Evolutionary conservation across 2,113 vertebrate genomes (phyloP).

Genomic region (Takifugu bimaculatus): DNA sequence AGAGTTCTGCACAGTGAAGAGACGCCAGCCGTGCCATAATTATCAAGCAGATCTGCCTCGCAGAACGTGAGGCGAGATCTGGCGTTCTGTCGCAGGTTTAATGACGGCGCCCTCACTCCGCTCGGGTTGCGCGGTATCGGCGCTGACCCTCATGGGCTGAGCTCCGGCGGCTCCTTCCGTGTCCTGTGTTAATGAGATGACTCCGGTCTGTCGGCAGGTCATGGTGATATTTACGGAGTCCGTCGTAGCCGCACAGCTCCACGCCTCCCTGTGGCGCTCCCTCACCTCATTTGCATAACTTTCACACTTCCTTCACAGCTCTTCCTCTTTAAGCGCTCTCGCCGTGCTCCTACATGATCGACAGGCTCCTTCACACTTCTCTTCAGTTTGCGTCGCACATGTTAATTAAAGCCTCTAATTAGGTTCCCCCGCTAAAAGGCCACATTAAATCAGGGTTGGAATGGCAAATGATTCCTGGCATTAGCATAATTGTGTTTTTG

Average conservation of each 20-base stretch:
- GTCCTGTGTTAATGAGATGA: slow-evolving; percentile 71
- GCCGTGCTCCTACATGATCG: slow-evolving; percentile 56
- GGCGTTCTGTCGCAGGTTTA: slow-evolving; percentile 51
- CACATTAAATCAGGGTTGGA: slow-evolving; percentile 74
- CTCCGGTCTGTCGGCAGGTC: slow-evolving; percentile 59
- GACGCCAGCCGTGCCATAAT: slow-evolving; percentile 4
- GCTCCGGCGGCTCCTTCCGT: slow-evolving; percentile 52
- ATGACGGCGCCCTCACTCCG: slow-evolving; percentile 45
- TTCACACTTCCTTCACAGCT: slow-evolving; percentile 63
- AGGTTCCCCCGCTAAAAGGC: slow-evolving; percentile 72
- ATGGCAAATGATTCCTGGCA: slow-evolving; percentile 71
- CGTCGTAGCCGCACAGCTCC: slow-evolving; percentile 54
- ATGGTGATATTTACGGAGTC: slow-evolving; percentile 66
- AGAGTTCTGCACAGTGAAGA: slow-evolving; percentile 1
- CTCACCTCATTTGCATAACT: slow-evolving; percentile 70
- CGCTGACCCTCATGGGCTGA: slow-evolving; percentile 49
- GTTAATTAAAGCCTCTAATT: slow-evolving; percentile 79
- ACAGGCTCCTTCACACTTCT: slow-evolving; percentile 69
- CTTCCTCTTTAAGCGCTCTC: slow-evolving; percentile 41
- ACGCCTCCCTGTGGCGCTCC: slow-evolving; percentile 48
- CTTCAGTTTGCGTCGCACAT: slow-evolving; percentile 71
- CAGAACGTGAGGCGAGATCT: slow-evolving; percentile 26
- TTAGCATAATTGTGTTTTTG: slow-evolving; percentile 78
- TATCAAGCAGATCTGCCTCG: slow-evolving; percentile 4
- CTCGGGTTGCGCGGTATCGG: slow-evolving; percentile 34